Evolutionary conservation across 2,797 vertebrate species (phyloP), one percentile per base, ranked within the genome.

Genomic region (Urocyon cinereoargenteus): DNA sequence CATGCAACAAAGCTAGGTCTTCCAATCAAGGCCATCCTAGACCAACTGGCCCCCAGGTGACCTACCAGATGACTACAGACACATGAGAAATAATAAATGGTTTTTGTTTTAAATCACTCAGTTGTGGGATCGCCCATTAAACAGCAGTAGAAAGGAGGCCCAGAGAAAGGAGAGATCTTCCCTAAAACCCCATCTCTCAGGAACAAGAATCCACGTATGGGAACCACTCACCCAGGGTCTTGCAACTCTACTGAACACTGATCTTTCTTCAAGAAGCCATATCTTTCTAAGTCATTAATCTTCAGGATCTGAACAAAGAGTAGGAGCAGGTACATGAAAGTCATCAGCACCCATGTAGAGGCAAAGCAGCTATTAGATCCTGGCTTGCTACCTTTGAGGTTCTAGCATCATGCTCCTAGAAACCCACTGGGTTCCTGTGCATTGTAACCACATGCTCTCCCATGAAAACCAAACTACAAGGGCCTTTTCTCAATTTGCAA

Each of bases 401-500:
- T 81, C 87, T 77, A 66, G 95, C 83, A 22, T 66, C 64, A 16
- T 18, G 82, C 4, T 55, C 53, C 83, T n/a, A 55, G 84, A 84
- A 93, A 96, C 77, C 55, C 86, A 55, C 1, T 72, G 55, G 40
- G 62, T 77, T 81, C 31, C 19, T 34, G 81, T 70, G 77, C 31
- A 34, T 22, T 64, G 7, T 34, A 72, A 55, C 53, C 34, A 7
- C 3, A 7, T 68, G 64, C 34, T 77, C 82, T 89, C 83, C 79
- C 34, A 34, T 61, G 45, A 93, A 86, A 95, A 91, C 79, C 84
- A 94, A 82, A 79, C 49, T 34, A 57, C 22, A 12, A 31, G 22
- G 86, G 86, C 55, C 31, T 90, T 96, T 93, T n/a, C 84, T 51
- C n/a, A 85, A 40, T 73, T 64, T 55, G 77, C 75, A 94, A 90